phyloP scores from a whole-genome alignment of 2,797 vertebrate species.

The Mus spretus region DNA sequence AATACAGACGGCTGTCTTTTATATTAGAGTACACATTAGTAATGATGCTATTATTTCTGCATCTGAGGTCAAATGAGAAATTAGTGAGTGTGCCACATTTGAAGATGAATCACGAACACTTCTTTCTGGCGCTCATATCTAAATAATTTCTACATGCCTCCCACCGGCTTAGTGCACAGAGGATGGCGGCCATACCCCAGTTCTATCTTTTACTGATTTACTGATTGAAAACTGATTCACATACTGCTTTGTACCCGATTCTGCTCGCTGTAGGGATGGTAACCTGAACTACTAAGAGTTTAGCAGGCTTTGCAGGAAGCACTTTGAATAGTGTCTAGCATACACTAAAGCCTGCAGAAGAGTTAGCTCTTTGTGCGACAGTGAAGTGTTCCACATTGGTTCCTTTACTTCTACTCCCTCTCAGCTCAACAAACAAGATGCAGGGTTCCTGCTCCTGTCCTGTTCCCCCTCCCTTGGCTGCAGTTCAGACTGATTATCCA shows the following conservation, averaged over 20 bases:
- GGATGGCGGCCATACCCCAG: background rate
- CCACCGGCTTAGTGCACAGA: background rate
- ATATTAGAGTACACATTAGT: constrained; percentile 12
- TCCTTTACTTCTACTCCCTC: background rate
- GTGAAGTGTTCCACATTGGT: background rate
- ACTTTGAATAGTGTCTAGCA: background rate
- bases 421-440: background rate
- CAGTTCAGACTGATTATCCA: background rate
- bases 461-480: background rate
- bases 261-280: background rate
- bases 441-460: background rate
- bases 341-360: background rate
- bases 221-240: background rate
- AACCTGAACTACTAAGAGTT: too few species aligned
- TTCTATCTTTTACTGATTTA: background rate
- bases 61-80: constrained; percentile 43
- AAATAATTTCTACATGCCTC: background rate
- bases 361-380: background rate
- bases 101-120: background rate
- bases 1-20: constrained; percentile 59
- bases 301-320: background rate
- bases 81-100: background rate
- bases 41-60: constrained; percentile 13
- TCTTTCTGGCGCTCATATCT: background rate
- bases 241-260: background rate